These are phyloP conservation scores for Muntiacus muntjak DNA, from an alignment of 2,113 vertebrate genomes.

Conservation along the genomic window DNA sequence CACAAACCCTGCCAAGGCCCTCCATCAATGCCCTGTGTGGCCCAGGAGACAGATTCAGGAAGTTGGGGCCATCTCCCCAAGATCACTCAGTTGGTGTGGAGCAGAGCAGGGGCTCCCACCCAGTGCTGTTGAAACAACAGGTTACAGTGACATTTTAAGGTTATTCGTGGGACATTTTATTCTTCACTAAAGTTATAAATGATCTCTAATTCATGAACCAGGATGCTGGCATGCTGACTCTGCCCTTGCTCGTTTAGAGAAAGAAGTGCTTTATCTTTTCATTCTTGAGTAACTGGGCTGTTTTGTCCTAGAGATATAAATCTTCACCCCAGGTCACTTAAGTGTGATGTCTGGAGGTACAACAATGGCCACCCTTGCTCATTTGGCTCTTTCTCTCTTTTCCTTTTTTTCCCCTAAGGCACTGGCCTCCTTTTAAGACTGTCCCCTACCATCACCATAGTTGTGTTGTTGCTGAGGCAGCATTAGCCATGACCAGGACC, in stretches of 20 bases:
- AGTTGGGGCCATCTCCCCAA: neutral
- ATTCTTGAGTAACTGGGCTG: neutral
- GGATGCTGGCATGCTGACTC: neutral
- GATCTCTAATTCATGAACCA: neutral
- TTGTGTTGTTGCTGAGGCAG: constrained; percentile 56
- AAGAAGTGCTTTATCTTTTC: neutral
- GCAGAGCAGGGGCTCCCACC: neutral
- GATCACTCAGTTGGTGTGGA: neutral
- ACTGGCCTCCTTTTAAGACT: constrained; percentile 58
- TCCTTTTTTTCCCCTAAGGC: constrained; percentile 35
- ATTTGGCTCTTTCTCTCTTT: neutral
- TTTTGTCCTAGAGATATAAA: neutral
- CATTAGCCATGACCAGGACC: neutral
- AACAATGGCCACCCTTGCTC: neutral
- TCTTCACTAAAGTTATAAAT: neutral
- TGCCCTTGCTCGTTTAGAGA: neutral
- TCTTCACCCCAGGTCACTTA: neutral
- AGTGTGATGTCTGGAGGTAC: neutral
- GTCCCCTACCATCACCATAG: neutral
- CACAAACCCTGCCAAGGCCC: neutral
- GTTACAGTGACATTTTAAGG: neutral
- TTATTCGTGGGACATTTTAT: neutral
- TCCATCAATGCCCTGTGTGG: neutral
- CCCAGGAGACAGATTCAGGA: neutral
- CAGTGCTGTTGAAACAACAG: neutral